Base-by-base conservation (phyloP, 2,797 vertebrate species). In the Pangasius krempfi region DNA sequence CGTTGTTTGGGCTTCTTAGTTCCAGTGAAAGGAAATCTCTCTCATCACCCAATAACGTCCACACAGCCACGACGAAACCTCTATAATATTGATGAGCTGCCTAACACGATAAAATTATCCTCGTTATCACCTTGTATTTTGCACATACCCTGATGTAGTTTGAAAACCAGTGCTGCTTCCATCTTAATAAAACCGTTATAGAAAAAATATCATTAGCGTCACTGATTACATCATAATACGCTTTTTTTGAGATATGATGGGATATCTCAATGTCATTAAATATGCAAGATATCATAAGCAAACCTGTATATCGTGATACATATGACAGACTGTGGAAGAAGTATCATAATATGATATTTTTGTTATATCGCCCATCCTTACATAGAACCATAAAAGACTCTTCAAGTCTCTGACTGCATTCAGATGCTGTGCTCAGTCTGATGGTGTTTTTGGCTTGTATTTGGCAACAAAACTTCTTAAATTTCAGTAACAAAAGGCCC, bases 121-220 rank as follows among this genome's bases (percentile, higher is more conserved):
- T 52, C 37, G 75, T 85, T 86, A 64, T 44, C 86, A 84, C 86
- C 66, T 68, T 72, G 81, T 85, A n/a, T 85, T 88, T 72, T 66
- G 84, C 37, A 87, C 58, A 81, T 4, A 25, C 58, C 4, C 79
- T 88, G 56, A 87, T 84, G 64, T 33, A 56, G 85, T 33, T 64
- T 8, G 64, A 80, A 89, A 86, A 84, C 84, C 86, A 20, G 30
- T 16, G 70, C 76, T 86, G 86, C 86, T 88, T 89, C 86, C 80
- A 84, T 56, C 72, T 88, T 87, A 64, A 89, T 88, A 88, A 91
- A 87, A 88, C 79, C 84, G 86, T 62, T 84, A 86, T 86, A 84
- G 78, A 66, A 68, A n/a, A 60, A 25, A 60, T 10, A 66, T 66
- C n/a, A 13, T 14, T 14, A 33, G 10, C 18, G 14, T 70, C n/a